These are phyloP conservation scores for Channa maculata DNA, from an alignment of 2,113 vertebrate genomes.

Conservation along the genomic window DNA sequence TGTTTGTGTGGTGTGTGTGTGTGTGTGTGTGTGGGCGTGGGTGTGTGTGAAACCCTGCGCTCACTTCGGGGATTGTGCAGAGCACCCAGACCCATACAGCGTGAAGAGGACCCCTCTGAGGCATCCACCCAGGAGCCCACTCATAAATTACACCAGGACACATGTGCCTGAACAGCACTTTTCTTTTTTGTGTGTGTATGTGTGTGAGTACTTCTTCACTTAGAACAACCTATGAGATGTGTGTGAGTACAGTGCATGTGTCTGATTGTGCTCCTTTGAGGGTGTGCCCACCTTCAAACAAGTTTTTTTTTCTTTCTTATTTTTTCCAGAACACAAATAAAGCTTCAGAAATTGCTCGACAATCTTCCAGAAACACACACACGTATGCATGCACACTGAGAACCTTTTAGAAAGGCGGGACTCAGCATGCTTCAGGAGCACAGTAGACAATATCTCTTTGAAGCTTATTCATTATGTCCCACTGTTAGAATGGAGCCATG, in stretches of 20 bases:
- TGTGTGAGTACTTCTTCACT: slow-evolving; percentile 7
- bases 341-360: slow-evolving; percentile 47
- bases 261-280: slow-evolving; percentile 20
- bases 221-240: slow-evolving; percentile 1
- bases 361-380: slow-evolving; percentile 33
- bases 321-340: slow-evolving; percentile 39
- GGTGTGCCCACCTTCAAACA: slow-evolving; percentile 33
- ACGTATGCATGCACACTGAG: slow-evolving; percentile 6
- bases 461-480: slow-evolving; percentile 47
- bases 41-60: slow-evolving; percentile 22
- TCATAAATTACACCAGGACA: slow-evolving; percentile 90
- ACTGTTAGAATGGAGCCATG: slow-evolving; percentile 42
- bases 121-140: slow-evolving; percentile 78
- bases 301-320: slow-evolving; percentile 20
- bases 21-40: slow-evolving; percentile 22
- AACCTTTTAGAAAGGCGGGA: slow-evolving; percentile 46
- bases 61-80: slow-evolving; percentile 76
- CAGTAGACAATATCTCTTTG: slow-evolving; percentile 47
- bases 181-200: slow-evolving; percentile 29
- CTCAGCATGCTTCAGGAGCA: slow-evolving; percentile 45
- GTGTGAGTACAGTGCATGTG: slow-evolving; percentile 3
- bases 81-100: slow-evolving; percentile 81
- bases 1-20: slow-evolving; percentile 54
- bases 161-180: slow-evolving; percentile 84
- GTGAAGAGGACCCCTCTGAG: slow-evolving; percentile 82